phyloP scores from a whole-genome alignment of 2,888 invertebrate species.

The Adelognathus sp. region DNA sequence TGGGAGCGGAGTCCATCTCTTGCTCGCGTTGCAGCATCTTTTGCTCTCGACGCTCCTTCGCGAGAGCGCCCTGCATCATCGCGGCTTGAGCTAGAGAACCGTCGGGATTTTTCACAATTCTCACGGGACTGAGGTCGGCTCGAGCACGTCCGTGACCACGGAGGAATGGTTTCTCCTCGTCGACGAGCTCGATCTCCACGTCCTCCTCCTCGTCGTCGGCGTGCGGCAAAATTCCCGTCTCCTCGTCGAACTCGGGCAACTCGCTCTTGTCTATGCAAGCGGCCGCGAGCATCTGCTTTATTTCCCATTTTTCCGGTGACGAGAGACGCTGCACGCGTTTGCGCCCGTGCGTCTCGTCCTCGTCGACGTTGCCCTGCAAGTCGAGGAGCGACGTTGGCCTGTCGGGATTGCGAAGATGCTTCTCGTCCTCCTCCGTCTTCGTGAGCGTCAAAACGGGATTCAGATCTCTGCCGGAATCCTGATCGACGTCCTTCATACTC shows the following conservation, averaged over 20 bases:
- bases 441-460: conserved; percentile 90
- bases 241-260: conserved; percentile 98
- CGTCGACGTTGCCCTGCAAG: conserved; percentile 84
- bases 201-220: conserved; percentile 98
- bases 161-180: conserved; percentile 99
- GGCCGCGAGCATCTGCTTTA: conserved; percentile 88
- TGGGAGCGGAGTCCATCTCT: conserved; percentile 93
- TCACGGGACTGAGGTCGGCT: conserved; percentile 95
- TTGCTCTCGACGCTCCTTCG: conserved; percentile 97
- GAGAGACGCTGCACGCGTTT: conserved; percentile 95
- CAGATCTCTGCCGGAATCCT: conserved; percentile 95
- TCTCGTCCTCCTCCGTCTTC: conserved; percentile 85
- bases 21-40: conserved; percentile 98
- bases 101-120: conserved; percentile 99
- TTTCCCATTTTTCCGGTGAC: conserved; percentile 98
- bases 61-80: conserved; percentile 99
- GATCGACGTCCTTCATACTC: conserved; percentile 99
- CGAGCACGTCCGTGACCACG: conserved; percentile 95
- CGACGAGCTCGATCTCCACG: conserved; percentile 98
- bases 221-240: conserved; percentile 94
- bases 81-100: conserved; percentile 99
- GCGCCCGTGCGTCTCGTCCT: conserved; percentile 91
- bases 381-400: conserved; percentile 86
- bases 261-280: conserved; percentile 87
- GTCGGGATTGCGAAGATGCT: conserved; percentile 94